Base-by-base conservation (phyloP, 2,797 vertebrate genomes). In the Picus viridis region DNA sequence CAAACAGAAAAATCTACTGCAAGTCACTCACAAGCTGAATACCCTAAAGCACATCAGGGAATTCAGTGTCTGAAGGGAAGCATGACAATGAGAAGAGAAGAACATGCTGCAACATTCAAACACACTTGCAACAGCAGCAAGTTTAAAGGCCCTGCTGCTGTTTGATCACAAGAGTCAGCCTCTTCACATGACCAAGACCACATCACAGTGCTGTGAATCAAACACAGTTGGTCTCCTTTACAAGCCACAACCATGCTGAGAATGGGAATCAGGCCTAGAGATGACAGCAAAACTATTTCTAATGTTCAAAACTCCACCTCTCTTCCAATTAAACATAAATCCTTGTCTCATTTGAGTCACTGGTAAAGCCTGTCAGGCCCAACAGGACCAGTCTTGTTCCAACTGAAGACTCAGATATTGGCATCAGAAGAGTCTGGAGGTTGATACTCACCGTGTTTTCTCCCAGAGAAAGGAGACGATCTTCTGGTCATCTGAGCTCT, bases 401-500 rank as follows among this genome's bases (percentile, higher is more conserved):
- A 51, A 62, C 49, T 29, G 39, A 68, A 71, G 68, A 68, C 34
- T 2, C 34, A 36, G 68, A 23, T 20, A 17, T 17, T 32, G 47
- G 72, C 51, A 4, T 20, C n/a, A 43, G 54, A 59, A 26, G 1
- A 17, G 23, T 18, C 41, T 24, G 29, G 79, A 67, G 79, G 56
- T 27, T 30, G 62, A 76, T 19, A 97, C 97, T 30, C 73, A 99
- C 99, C 96, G 98, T 76, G 98, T 99, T 97, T 99, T 98, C 74
- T 98, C 98, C 99, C 99, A 99, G 81, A 98, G 98, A 92, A 98
- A 99, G 16, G 97, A 98, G 75, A 94, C 96, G 7, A 99, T 99
- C 95, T 98, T 99, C 98, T 99, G 99, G 97, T 99, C 99, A 34
- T 99, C 99, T 0, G 94, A 98, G 97, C 99, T 99, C 96, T 98